Conservation (phyloP, 37 sponge, comb jelly and placozoan species). For the Chondrosia reniformis region DNA sequence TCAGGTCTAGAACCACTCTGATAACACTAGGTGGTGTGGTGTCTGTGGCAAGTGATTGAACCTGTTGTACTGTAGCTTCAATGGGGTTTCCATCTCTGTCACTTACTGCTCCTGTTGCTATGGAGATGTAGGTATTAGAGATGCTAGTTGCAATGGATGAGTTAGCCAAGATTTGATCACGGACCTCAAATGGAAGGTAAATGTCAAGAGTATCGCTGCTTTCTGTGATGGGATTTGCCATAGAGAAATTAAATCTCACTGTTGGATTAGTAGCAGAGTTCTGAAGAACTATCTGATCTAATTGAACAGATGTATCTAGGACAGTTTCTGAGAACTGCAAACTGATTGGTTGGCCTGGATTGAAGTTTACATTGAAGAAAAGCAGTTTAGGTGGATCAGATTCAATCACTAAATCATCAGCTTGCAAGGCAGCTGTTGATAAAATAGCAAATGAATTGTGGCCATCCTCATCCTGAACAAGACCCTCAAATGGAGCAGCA, state of each 20-base stretch:
- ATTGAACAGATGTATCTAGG: slow-evolving; percentile 26
- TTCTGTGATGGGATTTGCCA: slow-evolving; percentile 31
- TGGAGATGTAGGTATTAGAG: slow-evolving; percentile 61
- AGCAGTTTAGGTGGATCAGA: slow-evolving; percentile 31
- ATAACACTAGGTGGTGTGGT: slow-evolving; percentile 55
- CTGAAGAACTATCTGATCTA: slow-evolving; percentile 51
- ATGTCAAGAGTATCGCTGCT: slow-evolving; percentile 53
- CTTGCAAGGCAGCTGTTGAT: slow-evolving; percentile 42
- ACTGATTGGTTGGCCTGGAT: slow-evolving; percentile 55
- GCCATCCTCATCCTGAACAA: slow-evolving; percentile 36
- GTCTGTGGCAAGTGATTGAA: slow-evolving; percentile 49
- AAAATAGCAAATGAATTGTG: slow-evolving; percentile 39
- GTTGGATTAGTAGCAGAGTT: slow-evolving; percentile 31
- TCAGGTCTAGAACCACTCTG: slow-evolving; percentile 65
- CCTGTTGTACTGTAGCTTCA: slow-evolving; percentile 37
- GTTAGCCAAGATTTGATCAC: slow-evolving; percentile 49
- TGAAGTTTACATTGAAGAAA: slow-evolving; percentile 67
- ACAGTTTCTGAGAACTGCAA: slow-evolving; percentile 74
- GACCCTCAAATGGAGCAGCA: slow-evolving; percentile 50
- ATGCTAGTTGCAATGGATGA: slow-evolving; percentile 38
- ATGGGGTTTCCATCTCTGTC: slow-evolving; percentile 58
- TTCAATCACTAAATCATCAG: slow-evolving; percentile 38
- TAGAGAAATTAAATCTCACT: slow-evolving; percentile 36
- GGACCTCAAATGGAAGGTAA: slow-evolving; percentile 39
- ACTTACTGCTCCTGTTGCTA: slow-evolving; percentile 42